Evolutionary conservation across 2,113 vertebrate genomes (phyloP), one percentile per base, ranked within the genome.

Genomic region (Mirounga angustirostris): DNA sequence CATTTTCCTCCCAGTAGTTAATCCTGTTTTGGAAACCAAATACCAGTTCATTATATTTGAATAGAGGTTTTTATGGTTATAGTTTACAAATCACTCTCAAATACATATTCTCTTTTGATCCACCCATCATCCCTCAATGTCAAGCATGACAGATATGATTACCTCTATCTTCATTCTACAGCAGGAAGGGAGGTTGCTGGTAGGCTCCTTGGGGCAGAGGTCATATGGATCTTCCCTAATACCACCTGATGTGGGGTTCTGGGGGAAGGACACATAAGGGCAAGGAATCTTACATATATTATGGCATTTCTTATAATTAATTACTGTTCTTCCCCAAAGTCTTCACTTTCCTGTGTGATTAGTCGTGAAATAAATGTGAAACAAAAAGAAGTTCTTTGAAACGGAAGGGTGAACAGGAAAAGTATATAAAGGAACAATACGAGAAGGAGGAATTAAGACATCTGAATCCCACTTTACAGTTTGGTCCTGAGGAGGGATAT

Each of bases 11-110:
- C 22, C 18, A 40, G 16, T 19, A 69, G 46, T n/a, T 24, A 78
- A 74, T 50, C n/a, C 36, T 76, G 43, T n/a, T 87, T 88, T 58
- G 59, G 87, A 96, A 91, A 82, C 79, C 40, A 97, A 92, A 78
- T 56, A 43, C 14, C 15, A 76, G 18, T 30, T n/a, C 16, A 56
- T 21, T 52, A 7, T 24, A 58, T 52, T 12, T 28, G 26, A 94
- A 43, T 4, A 88, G 76, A 76, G 24, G 3, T 59, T 82, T 82
- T 78, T 40, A 74, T 74, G 36, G 36, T 50, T 94, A 26, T 33
- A 19, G 33, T 58, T 87, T 88, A 78, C 46, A 54, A 78, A 43
- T 33, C 46, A 56, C 18, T 65, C 54, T 65, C 21, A 52, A 88
- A 82, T 46, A 33, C 26, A 52, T 50, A 67, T 59, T 69, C 58